phyloP scores from a whole-genome alignment of 2,888 invertebrate species.

The Tinea trinotella region DNA sequence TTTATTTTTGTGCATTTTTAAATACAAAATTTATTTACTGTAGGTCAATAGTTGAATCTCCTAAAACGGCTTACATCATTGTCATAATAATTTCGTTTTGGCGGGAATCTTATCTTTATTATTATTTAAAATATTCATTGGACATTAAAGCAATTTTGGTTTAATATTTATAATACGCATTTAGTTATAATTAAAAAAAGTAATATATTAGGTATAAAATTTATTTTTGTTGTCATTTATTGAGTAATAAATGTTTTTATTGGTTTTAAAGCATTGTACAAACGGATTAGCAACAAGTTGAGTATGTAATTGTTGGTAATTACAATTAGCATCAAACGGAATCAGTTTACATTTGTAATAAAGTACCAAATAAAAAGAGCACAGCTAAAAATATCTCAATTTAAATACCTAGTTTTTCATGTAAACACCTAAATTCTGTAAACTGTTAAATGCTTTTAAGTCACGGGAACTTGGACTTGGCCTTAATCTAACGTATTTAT shows the following conservation, averaged over 20 bases:
- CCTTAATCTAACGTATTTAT: slow-evolving; percentile 1
- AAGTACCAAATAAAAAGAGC: not conserved
- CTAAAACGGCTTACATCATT: slow-evolving; percentile 58
- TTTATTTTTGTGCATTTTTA: not conserved
- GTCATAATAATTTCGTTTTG: slow-evolving; percentile 38
- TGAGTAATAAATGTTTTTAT: too few species aligned
- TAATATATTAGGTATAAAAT: too few species aligned
- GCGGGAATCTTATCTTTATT: too few species aligned
- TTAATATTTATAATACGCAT: too few species aligned
- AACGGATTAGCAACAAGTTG: not conserved
- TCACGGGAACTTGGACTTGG: slow-evolving; percentile 12
- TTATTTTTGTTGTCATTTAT: too few species aligned
- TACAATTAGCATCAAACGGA: not conserved
- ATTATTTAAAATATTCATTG: too few species aligned
- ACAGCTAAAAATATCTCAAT: slow-evolving; percentile 7
- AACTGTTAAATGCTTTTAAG: not conserved
- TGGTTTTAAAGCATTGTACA: too few species aligned
- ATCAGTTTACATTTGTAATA: not conserved
- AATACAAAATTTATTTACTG: slow-evolving; percentile 25
- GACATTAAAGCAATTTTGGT: too few species aligned
- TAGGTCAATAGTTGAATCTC: slow-evolving; percentile 56
- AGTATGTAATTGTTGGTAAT: not conserved
- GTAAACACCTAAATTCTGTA: slow-evolving; percentile 6
- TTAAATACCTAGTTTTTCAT: not conserved
- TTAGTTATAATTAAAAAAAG: too few species aligned